phyloP scores from a whole-genome alignment of 2,797 vertebrate species.

The Stomatorhinus walkeri region DNA sequence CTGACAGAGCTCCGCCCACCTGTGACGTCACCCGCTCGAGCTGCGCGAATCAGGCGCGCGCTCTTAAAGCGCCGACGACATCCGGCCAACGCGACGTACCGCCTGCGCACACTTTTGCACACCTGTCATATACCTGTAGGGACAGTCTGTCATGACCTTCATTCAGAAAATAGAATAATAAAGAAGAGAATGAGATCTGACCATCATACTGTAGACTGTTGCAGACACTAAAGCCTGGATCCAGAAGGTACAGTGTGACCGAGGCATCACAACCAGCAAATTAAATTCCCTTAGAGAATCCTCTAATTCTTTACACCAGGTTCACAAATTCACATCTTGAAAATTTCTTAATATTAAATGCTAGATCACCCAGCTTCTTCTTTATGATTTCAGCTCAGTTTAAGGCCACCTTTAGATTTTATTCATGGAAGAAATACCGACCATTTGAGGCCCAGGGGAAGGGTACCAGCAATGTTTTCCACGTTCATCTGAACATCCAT shows the following conservation, averaged over 20 bases:
- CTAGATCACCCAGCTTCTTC: background rate
- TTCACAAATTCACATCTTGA: background rate
- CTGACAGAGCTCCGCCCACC: conserved; percentile 53
- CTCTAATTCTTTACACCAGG: background rate
- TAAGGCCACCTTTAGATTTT: background rate
- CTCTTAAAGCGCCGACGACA: background rate
- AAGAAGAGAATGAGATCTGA: background rate
- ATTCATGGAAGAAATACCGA: background rate
- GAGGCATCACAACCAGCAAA: background rate
- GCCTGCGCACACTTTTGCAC: background rate
- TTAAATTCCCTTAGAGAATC: background rate
- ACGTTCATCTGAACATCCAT: background rate
- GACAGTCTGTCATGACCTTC: background rate
- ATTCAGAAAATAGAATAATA: background rate
- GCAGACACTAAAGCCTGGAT: background rate
- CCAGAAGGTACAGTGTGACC: background rate
- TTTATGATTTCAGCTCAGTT: background rate
- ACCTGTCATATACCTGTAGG: background rate
- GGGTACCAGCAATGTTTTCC: background rate
- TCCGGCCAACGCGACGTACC: background rate
- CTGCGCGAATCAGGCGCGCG: background rate
- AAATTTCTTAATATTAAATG: background rate
- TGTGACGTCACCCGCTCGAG: conserved; percentile 40
- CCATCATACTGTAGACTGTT: background rate
- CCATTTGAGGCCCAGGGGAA: background rate